Conservation (phyloP, 2,888 invertebrate species). For the Drosophila picticornis region DNA sequence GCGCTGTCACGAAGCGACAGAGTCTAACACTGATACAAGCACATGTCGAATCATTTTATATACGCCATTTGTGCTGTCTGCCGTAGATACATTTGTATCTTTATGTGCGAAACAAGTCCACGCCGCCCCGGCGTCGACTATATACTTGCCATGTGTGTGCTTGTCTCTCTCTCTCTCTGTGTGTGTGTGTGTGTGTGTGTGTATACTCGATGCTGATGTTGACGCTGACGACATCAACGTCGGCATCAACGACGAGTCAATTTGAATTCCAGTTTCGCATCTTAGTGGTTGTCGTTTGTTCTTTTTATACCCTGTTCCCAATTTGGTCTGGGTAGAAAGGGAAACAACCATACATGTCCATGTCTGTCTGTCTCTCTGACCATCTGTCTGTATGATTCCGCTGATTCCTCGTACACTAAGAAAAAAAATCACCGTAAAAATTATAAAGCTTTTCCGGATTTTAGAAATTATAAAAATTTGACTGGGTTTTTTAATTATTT, state of each 20-base stretch:
- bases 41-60: conserved; percentile 81
- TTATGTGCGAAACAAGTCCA: conserved; percentile 78
- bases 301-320: conserved; percentile 14
- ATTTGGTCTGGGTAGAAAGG: background rate
- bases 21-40: conserved; percentile 27
- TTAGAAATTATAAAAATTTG: background rate
- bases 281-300: conserved; percentile 52
- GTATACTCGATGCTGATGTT: conserved; percentile 27
- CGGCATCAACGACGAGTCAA: conserved; percentile 72
- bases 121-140: conserved; percentile 29
- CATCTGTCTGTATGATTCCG: background rate
- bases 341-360: background rate
- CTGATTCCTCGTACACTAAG: background rate
- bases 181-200: conserved; percentile 10
- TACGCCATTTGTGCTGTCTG: conserved; percentile 77
- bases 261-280: conserved; percentile 69
- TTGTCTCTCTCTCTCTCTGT: background rate
- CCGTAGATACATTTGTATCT: conserved; percentile 80
- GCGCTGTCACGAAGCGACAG: conserved; percentile 33
- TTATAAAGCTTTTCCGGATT: background rate
- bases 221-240: conserved; percentile 66
- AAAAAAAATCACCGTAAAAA: background rate
- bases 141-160: conserved; percentile 12
- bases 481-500: too few species aligned
- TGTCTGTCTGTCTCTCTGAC: background rate